Conservation (phyloP, 2,888 invertebrate genomes). For the Meganola albula region DNA sequence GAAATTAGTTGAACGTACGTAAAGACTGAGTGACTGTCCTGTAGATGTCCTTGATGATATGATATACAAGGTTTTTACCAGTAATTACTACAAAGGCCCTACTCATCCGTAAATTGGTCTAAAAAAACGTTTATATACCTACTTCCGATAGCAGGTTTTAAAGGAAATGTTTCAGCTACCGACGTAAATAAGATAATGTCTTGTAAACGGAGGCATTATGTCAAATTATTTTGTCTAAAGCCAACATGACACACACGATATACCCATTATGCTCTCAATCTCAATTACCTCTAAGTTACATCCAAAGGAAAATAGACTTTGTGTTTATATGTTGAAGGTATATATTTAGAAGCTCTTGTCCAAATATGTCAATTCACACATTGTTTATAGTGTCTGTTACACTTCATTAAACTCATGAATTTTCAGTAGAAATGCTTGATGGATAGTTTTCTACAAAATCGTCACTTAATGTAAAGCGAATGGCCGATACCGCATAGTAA, state of each 20-base stretch:
- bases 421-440: constrained; percentile 11
- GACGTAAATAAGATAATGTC: constrained; percentile 17
- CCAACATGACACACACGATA: constrained; percentile 23
- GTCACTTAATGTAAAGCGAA: constrained; percentile 17
- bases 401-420: constrained; percentile 20
- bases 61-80: too few species aligned
- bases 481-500: constrained; percentile 24
- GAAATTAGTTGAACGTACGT: background rate
- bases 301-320: constrained; percentile 5
- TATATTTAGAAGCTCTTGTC: background rate
- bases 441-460: constrained; percentile 12
- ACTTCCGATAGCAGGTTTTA: too few species aligned
- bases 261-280: constrained; percentile 16
- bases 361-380: constrained; percentile 8
- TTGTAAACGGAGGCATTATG: constrained; percentile 13
- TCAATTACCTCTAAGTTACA: constrained; percentile 1
- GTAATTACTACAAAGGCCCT: too few species aligned
- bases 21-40: background rate
- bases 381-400: constrained; percentile 14
- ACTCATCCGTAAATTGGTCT: too few species aligned
- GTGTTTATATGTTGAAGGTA: constrained; percentile 1
- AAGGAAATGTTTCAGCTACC: too few species aligned
- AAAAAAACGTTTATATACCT: too few species aligned
- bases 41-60: background rate
- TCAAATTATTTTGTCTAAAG: constrained; percentile 22